Evolutionary conservation across 1,140 invertebrate genomes (phyloP).

Genomic region (Nephila pilipes): DNA sequence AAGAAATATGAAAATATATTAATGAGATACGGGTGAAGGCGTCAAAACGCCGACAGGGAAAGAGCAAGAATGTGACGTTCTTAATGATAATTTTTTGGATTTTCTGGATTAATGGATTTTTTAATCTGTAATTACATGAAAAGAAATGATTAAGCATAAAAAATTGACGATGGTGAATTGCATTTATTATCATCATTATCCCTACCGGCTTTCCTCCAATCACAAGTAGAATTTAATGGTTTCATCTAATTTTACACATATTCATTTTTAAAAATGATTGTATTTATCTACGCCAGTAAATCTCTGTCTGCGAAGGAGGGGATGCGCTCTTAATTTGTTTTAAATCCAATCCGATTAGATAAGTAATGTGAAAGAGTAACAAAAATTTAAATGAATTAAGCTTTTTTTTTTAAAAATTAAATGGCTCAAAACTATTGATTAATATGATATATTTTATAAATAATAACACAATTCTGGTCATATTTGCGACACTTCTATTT

Average conservation of each 20-base stretch:
- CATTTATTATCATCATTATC: slow-evolving; percentile 34
- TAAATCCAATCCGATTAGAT: neutral
- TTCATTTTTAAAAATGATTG: slow-evolving; percentile 10
- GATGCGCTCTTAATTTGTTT: slow-evolving; percentile 8
- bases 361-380: neutral
- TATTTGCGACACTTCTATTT: too few relatives aligned
- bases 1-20: slow-evolving; percentile 37
- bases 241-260: slow-evolving; percentile 32
- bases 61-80: slow-evolving; percentile 23
- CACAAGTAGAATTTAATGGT: slow-evolving; percentile 13
- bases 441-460: neutral
- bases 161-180: slow-evolving; percentile 17
- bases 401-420: neutral
- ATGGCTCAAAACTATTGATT: neutral
- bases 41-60: slow-evolving; percentile 12
- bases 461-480: too few relatives aligned
- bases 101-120: slow-evolving; percentile 50
- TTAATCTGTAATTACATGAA: slow-evolving; percentile 44
- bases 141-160: slow-evolving; percentile 33
- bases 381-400: neutral
- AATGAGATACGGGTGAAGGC: neutral
- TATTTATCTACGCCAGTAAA: neutral
- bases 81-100: slow-evolving; percentile 40
- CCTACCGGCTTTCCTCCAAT: neutral
- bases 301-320: neutral